Percentiles rank a stretch among this genome's conserved stretches.
phyloP scores from a whole-genome alignment of 2,113 vertebrate genomes.

The Sula dactylatra region DNA sequence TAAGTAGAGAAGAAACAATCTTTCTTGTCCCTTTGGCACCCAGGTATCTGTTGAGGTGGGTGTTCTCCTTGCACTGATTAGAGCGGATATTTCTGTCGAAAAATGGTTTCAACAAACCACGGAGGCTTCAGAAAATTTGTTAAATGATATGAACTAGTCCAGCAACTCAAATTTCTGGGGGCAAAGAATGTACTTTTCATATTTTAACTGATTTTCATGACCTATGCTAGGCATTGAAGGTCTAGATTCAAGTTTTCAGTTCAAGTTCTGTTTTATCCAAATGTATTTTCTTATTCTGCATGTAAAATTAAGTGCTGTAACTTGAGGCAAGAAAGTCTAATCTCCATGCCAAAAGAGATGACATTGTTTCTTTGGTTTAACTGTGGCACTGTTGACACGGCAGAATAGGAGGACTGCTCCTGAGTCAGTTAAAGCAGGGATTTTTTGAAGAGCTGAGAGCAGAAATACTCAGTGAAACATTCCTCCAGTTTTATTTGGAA shows the following conservation, averaged over 20 bases:
- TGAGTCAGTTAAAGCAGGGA: background rate
- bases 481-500: background rate
- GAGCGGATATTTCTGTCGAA: background rate
- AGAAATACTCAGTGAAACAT: background rate
- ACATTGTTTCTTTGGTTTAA: background rate
- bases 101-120: background rate
- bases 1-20: background rate
- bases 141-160: background rate
- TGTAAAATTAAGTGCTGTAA: background rate
- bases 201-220: background rate
- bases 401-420: background rate
- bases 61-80: background rate
- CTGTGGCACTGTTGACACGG: background rate
- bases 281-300: background rate
- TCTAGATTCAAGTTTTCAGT: background rate
- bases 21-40: background rate
- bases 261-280: background rate
- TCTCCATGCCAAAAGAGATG: background rate
- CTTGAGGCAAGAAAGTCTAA: background rate
- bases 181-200: background rate
- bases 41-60: background rate
- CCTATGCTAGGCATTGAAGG: background rate
- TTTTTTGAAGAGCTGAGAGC: background rate
- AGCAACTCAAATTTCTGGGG: background rate
- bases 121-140: background rate